A percentile compares a stretch with the other conserved stretches of the same genome.
phyloP scores from a whole-genome alignment of 2,113 vertebrate genomes.

The Odocoileus virginianus region DNA sequence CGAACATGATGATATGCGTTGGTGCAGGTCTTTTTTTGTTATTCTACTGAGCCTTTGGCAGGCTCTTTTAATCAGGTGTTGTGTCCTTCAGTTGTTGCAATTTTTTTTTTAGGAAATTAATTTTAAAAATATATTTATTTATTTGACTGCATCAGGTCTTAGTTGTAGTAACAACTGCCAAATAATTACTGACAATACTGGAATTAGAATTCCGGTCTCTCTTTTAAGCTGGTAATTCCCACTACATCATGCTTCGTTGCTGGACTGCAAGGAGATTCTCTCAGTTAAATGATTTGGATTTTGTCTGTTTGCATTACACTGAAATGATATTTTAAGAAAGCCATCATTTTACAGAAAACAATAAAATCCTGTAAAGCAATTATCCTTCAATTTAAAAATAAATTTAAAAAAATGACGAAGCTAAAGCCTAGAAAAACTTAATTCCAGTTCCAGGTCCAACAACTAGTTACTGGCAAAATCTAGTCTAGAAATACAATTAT shows the following conservation, averaged over 20 bases:
- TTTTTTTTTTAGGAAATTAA: background rate
- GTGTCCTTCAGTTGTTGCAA: background rate
- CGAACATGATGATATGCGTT: background rate
- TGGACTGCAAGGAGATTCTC: background rate
- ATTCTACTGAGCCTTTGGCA: background rate
- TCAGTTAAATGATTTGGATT: background rate
- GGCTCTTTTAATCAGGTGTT: background rate
- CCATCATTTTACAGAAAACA: background rate
- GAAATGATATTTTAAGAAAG: conserved; percentile 33
- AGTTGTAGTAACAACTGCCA: background rate
- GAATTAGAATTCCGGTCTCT: background rate
- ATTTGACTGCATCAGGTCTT: background rate
- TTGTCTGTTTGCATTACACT: background rate
- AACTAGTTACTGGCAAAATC: background rate
- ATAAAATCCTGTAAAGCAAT: background rate
- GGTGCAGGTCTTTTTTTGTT: background rate
- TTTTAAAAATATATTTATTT: background rate
- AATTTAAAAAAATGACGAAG: background rate
- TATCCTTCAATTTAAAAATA: background rate
- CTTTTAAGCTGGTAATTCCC: background rate
- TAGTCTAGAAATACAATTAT: background rate
- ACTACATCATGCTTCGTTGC: background rate
- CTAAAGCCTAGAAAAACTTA: background rate
- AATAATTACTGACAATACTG: background rate
- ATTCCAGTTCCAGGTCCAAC: background rate